phyloP scores from a whole-genome alignment of 1,140 invertebrate genomes.

The Dinoponera quadriceps region DNA sequence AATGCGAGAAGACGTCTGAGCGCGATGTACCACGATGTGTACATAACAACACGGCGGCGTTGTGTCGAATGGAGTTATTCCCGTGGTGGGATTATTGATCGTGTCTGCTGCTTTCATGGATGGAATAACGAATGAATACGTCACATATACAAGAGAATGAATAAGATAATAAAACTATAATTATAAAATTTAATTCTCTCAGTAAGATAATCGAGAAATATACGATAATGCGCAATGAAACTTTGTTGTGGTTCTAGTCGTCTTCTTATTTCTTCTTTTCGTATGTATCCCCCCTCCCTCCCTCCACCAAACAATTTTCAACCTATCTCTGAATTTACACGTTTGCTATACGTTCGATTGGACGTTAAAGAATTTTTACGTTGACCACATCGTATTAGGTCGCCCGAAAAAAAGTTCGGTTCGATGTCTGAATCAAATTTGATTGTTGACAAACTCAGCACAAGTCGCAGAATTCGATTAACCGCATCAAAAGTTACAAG shows the following conservation, averaged over 20 bases:
- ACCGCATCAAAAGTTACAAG: no score
- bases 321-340: no score
- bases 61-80: slow-evolving; percentile 65
- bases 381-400: no score
- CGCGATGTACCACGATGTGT: slow-evolving; percentile 61
- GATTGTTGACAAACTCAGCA: no score
- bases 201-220: slow-evolving; percentile 83
- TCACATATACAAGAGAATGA: slow-evolving; percentile 72
- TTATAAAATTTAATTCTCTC: slow-evolving; percentile 81
- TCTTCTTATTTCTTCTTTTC: slow-evolving; percentile 6
- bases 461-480: no score
- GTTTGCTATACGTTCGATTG: no score
- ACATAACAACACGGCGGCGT: slow-evolving; percentile 62
- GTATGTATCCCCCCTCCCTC: not conserved
- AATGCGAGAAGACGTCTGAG: slow-evolving; percentile 56
- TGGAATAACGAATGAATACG: slow-evolving; percentile 68
- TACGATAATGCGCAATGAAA: slow-evolving; percentile 80
- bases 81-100: slow-evolving; percentile 66
- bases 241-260: not conserved
- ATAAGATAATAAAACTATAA: slow-evolving; percentile 83
- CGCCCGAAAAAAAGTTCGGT: no score
- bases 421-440: no score
- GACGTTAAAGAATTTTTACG: no score
- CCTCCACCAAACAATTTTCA: no score
- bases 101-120: slow-evolving; percentile 61